phyloP scores from a whole-genome alignment of 2,888 invertebrate species.

The Ecdyonurus torrentis region DNA sequence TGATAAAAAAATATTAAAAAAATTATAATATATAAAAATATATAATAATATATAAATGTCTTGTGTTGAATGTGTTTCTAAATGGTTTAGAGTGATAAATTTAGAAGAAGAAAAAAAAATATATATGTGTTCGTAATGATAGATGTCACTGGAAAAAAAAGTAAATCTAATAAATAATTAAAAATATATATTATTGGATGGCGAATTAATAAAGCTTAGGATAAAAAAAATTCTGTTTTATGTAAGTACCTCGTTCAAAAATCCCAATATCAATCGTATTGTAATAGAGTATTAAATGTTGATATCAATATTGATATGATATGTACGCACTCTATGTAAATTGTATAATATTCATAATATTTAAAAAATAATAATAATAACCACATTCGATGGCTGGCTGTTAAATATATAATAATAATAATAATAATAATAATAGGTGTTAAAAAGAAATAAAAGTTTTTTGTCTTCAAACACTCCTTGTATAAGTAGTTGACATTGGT shows the following conservation, averaged over 20 bases:
- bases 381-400: background rate
- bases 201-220: background rate
- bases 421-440: background rate
- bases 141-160: too few species aligned
- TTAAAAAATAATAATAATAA: background rate
- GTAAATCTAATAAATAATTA: background rate
- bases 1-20: too few species aligned
- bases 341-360: background rate
- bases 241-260: background rate
- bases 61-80: background rate
- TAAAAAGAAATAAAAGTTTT: background rate
- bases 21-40: too few species aligned
- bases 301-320: background rate
- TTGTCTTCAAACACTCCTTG: too few species aligned
- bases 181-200: background rate
- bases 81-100: background rate
- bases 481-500: too few species aligned
- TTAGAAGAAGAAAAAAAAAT: background rate
- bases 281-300: background rate
- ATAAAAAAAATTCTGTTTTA: background rate
- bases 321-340: background rate
- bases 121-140: background rate
- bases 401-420: too few species aligned
- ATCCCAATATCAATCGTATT: background rate
- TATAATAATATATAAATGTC: background rate